Evolutionary conservation across 2,113 vertebrate species (phyloP), one percentile per base, ranked within the genome.

Genomic region (Galeopterus variegatus): DNA sequence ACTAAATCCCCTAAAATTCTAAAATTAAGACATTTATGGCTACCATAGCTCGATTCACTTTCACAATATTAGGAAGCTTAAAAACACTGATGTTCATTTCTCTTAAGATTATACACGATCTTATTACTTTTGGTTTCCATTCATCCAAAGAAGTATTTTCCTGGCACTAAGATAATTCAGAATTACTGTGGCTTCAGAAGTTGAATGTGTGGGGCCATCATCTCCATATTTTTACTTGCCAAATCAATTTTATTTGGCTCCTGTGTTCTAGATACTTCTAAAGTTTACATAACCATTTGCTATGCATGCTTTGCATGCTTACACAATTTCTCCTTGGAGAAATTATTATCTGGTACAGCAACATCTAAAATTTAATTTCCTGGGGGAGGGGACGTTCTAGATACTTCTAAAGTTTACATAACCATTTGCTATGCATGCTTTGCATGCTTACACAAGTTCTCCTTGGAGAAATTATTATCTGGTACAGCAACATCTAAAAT

Each of bases 211-310:
- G 2, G 2, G 58, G 12, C 75, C 31, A 31, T 48, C 58, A 33
- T 5, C 2, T 18, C 60, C 52, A 8, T 48, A 95, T 62, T 80
- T 79, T 83, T 81, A 94, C 17, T 33, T 73, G 41, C 64, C 84
- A 79, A 77, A 94, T 90, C 36, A 93, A 31, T 67, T 87, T 91
- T 85, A 91, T 19, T 2, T 62, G 1, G 60, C 62, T 70, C 11
- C 24, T 91, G 88, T 73, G 9, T 70, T 70, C 12, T 75, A 83
- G 56, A 36, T n/a, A 60, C 31, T 21, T 67, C 67, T 52, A 70
- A 92, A 82, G 73, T 90, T 94, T 23, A 54, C 48, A 45, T 93
- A 94, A 60, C 24, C 52, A 96, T 84, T 64, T 97, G 33, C n/a
- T 5, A 58, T 62, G 50, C 73, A 69, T 56, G 18, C 48, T 95